These are phyloP conservation scores for Periophthalmodon schlosseri DNA, from an alignment of 2,113 vertebrate species.

Conservation along the genomic window DNA sequence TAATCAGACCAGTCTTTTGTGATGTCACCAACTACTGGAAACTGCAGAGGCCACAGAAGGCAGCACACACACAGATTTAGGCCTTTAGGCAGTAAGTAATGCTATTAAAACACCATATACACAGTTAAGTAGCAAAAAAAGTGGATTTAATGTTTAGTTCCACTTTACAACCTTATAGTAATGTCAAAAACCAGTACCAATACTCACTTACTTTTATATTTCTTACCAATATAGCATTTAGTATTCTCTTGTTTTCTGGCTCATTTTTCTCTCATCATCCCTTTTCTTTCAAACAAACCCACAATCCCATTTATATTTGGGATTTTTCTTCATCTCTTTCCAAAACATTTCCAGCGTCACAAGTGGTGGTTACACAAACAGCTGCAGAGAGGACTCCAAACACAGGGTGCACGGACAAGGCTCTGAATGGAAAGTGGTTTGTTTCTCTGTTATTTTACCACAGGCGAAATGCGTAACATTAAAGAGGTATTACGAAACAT, in stretches of 20 bases:
- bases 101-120: too few relatives aligned
- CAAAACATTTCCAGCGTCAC: slow-evolving; percentile 3
- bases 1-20: too few relatives aligned
- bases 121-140: too few relatives aligned
- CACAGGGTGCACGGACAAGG: background rate
- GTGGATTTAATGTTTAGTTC: too few relatives aligned
- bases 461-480: background rate
- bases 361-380: background rate
- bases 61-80: too few relatives aligned
- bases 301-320: background rate
- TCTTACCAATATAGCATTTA: background rate
- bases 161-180: too few relatives aligned
- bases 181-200: background rate
- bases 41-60: too few relatives aligned
- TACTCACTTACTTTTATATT: background rate
- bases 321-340: slow-evolving; percentile 2
- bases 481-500: background rate
- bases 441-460: background rate
- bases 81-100: too few relatives aligned
- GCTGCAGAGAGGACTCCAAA: background rate
- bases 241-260: background rate
- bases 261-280: background rate
- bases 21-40: too few relatives aligned
- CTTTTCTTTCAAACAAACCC: background rate
- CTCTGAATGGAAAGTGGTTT: background rate